These are phyloP conservation scores for Lasioglossum villosulum DNA, from an alignment of 2,888 invertebrate genomes.

Conservation along the genomic window DNA sequence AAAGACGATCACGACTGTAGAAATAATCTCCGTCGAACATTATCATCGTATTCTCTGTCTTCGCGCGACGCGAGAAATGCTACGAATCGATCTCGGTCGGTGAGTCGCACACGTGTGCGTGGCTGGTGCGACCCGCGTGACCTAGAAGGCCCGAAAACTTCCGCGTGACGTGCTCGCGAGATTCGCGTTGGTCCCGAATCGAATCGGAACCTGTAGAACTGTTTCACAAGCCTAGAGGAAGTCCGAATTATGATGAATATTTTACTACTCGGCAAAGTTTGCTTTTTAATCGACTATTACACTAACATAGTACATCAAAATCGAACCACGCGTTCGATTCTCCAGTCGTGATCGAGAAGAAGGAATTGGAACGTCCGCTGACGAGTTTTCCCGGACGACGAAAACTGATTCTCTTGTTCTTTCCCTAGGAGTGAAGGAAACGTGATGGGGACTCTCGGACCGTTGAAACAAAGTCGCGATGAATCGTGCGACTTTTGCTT, in stretches of 20 bases:
- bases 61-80: not conserved
- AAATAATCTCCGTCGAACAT: not conserved
- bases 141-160: constrained; percentile 68
- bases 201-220: not conserved
- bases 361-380: too few relatives aligned
- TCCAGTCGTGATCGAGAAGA: not conserved
- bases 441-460: not conserved
- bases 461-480: not conserved
- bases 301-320: too few relatives aligned
- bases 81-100: constrained; percentile 34
- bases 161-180: constrained; percentile 48
- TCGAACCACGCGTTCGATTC: not conserved
- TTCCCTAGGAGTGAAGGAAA: not conserved
- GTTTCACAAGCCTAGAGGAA: not conserved
- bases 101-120: constrained; percentile 58
- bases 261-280: not conserved
- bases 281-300: not conserved
- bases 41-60: not conserved
- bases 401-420: not conserved
- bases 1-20: not conserved
- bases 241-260: not conserved
- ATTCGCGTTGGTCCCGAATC: constrained; percentile 19
- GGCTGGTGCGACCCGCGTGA: constrained; percentile 64
- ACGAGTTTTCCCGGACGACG: not conserved
- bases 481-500: not conserved